Percentiles rank a stretch among this genome's conserved stretches.
Evolutionary conservation across 1,140 invertebrate species (phyloP).

Genomic region (Apis cerana): DNA sequence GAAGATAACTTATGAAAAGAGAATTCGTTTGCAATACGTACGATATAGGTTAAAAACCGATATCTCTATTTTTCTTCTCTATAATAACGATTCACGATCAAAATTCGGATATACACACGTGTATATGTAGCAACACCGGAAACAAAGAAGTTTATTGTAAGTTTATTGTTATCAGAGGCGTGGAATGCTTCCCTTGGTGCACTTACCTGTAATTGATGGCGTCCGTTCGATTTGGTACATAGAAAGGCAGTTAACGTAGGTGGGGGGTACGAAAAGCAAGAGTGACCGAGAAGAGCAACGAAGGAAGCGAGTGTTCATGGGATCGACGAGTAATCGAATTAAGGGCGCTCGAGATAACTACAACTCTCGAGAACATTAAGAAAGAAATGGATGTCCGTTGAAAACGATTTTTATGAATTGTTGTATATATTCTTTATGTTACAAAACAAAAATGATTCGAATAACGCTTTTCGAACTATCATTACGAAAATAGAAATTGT

Average conservation of each 20-base stretch:
- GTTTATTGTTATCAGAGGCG: slow-evolving; percentile 18
- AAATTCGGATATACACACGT: neutral
- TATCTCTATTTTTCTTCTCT: neutral
- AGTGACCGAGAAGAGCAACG: slow-evolving; percentile 10
- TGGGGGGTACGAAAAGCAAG: neutral
- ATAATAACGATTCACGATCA: neutral
- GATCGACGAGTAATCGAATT: slow-evolving; percentile 51
- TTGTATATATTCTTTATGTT: neutral
- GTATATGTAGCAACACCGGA: neutral
- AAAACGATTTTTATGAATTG: slow-evolving; percentile 31
- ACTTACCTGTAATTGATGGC: slow-evolving; percentile 50
- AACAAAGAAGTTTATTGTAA: slow-evolving; percentile 44
- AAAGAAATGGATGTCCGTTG: slow-evolving; percentile 20
- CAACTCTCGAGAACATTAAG: slow-evolving; percentile 15
- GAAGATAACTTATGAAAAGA: neutral
- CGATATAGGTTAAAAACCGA: neutral
- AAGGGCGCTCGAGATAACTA: slow-evolving; percentile 40
- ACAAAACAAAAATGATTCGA: neutral
- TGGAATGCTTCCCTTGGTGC: slow-evolving; percentile 27
- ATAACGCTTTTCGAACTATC: neutral
- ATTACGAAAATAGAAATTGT: neutral
- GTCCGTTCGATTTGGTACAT: slow-evolving; percentile 51
- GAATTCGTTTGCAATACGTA: too few relatives aligned
- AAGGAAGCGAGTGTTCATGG: slow-evolving; percentile 22
- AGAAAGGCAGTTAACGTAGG: slow-evolving; percentile 40